Conservation (phyloP, 2,888 invertebrate species). For the Melieria omissa region DNA sequence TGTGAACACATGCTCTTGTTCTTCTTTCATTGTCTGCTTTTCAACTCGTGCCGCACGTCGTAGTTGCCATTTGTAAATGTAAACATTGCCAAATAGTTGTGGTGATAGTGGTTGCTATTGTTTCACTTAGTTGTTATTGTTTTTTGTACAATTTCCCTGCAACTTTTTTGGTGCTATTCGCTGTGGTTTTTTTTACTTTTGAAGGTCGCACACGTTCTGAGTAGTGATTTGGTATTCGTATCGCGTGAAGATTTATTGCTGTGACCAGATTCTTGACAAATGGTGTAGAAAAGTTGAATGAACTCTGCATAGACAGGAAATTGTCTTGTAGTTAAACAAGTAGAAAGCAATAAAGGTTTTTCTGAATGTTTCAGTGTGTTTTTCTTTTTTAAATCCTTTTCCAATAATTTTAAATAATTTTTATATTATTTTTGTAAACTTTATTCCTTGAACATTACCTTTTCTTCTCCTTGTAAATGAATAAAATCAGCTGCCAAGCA, state of each 20-base stretch:
- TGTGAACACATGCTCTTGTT: not conserved
- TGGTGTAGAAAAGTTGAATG: constrained; percentile 1
- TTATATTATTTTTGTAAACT: too few relatives aligned
- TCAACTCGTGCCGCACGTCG: not conserved
- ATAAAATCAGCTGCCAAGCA: too few relatives aligned
- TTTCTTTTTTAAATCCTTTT: too few relatives aligned
- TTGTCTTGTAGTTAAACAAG: too few relatives aligned
- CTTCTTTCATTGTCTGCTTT: not conserved
- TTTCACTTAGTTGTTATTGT: not conserved
- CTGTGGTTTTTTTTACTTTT: not conserved
- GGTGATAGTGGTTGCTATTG: not conserved
- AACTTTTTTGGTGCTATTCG: too few relatives aligned
- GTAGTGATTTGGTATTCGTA: not conserved
- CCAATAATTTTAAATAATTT: too few relatives aligned
- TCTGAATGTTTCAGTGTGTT: too few relatives aligned
- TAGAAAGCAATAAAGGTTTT: too few relatives aligned
- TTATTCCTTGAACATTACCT: too few relatives aligned
- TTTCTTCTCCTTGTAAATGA: too few relatives aligned
- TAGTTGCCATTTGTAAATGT: not conserved
- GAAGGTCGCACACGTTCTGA: constrained; percentile 1
- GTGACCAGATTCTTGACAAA: not conserved
- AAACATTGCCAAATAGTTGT: not conserved
- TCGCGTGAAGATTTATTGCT: not conserved
- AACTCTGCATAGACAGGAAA: not conserved
- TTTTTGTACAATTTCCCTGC: not conserved